phyloP scores from a whole-genome alignment of 2,797 vertebrate genomes.

The Myoxocephalus aenaeus region DNA sequence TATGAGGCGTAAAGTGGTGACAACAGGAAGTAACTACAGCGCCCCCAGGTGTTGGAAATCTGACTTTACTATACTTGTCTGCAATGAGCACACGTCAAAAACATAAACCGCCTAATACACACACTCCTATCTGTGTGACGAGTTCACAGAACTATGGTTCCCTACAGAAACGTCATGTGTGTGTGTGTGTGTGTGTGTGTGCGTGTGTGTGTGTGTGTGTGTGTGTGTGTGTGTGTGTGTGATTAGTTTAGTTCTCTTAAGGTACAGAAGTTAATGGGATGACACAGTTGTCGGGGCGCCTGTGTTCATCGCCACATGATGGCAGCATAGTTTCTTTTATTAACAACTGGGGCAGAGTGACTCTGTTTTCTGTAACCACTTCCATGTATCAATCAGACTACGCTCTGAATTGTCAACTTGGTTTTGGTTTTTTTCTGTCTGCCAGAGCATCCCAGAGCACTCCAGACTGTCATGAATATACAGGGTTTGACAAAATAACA shows the following conservation, averaged over 20 bases:
- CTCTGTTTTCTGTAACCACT: not conserved
- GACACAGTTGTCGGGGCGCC: not conserved
- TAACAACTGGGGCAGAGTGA: not conserved
- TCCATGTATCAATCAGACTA: not conserved
- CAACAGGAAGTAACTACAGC: constrained; percentile 34
- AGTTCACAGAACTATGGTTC: not conserved
- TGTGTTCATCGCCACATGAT: constrained; percentile 54
- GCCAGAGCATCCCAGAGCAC: not conserved
- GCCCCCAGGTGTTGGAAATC: constrained; percentile 44
- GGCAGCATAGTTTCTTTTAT: constrained; percentile 60
- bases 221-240: too few species aligned
- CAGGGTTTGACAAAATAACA: not conserved
- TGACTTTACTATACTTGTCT: not conserved
- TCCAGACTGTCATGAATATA: not conserved
- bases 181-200: too few species aligned
- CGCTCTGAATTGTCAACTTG: not conserved
- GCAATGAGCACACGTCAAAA: not conserved
- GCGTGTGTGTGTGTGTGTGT: too few species aligned
- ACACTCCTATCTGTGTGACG: not conserved
- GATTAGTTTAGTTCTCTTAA: not conserved
- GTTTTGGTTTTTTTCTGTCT: rapidly evolving
- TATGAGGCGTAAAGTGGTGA: not conserved
- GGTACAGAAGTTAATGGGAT: not conserved
- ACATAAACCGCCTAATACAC: not conserved
- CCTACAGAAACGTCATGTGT: not conserved